Base-by-base conservation (phyloP, 2,113 vertebrate species). In the Caloenas nicobarica region DNA sequence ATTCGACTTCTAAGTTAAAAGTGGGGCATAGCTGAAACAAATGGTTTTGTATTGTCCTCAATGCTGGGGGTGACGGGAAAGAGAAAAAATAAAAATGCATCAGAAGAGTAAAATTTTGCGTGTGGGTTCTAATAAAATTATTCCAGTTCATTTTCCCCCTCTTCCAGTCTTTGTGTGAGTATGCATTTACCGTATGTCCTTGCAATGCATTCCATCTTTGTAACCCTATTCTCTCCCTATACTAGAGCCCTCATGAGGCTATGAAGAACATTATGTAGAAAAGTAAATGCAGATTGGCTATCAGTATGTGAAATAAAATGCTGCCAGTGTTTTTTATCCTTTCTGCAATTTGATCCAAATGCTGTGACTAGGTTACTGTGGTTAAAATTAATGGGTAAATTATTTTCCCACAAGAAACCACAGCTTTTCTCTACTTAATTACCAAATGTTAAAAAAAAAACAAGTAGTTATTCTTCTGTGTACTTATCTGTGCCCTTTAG, bases 381-480 rank as follows among this genome's bases (percentile, higher is more conserved):
- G 57, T 76, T 90, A 86, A 94, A 82, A 95, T 90, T 93, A 96
- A 90, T 66, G 80, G 11, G 44, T 79, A 93, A 91, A 93, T 90
- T 95, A 92, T 89, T 97, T 97, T 95, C 82, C 74, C 69, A 78
- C 36, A 86, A 88, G 81, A 88, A 94, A 81, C 69, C 53, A 74
- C 69, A 1, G 10, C 50, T 94, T 96, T 95, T 88, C 80, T 90
- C 40, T 66, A 89, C 66, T 93, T 87, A 94, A 96, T 93, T 96
- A 84, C 44, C 68, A 90, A 53, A 93, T 81, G 70, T 96, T 95
- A 50, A 81, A 72, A 74, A 64, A 73, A 73, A 57, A 81, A 46
- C 54, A 81, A 89, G 88, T 54, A 61, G 36, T 54, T 93, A 61
- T 84, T 91, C 69, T 88, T 88, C 40, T 89, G 68, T 61, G 66